phyloP scores from a whole-genome alignment of 2,888 invertebrate species.

The Pseudanteris insignis region DNA sequence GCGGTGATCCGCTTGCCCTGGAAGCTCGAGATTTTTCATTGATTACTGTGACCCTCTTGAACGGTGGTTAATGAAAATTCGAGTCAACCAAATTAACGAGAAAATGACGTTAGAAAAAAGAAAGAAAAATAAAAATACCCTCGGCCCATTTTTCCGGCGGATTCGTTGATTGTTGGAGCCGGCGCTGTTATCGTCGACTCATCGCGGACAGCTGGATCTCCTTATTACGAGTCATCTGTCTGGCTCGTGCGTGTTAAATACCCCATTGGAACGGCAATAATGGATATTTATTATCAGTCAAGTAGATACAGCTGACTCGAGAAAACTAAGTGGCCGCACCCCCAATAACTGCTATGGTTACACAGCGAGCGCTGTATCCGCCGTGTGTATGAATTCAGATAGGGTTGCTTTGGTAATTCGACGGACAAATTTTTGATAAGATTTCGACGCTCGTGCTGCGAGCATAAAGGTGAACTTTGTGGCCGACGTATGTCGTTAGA shows the following conservation, averaged over 20 bases:
- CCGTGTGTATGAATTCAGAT: slow-evolving; percentile 29
- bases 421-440: slow-evolving; percentile 36
- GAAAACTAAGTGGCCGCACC: slow-evolving; percentile 40
- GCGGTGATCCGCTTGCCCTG: no score
- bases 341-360: slow-evolving; percentile 30
- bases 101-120: no score
- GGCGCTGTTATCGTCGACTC: slow-evolving; percentile 49
- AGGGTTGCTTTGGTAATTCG: slow-evolving; percentile 27
- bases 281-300: slow-evolving; percentile 65
- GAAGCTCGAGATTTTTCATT: no score
- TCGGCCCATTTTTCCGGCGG: slow-evolving; percentile 3
- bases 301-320: slow-evolving; percentile 55
- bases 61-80: not conserved
- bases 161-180: slow-evolving; percentile 30
- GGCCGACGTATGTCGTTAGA: no score
- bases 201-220: slow-evolving; percentile 63
- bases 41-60: not conserved
- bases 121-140: not conserved
- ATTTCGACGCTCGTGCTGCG: slow-evolving; percentile 22
- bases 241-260: slow-evolving; percentile 62
- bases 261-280: slow-evolving; percentile 57
- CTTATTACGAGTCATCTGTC: slow-evolving; percentile 63
- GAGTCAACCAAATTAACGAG: no score
- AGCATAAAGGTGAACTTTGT: no score
- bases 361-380: slow-evolving; percentile 19